Base-by-base conservation (phyloP, 2,113 vertebrate genomes). In the Coreoperca whiteheadi region DNA sequence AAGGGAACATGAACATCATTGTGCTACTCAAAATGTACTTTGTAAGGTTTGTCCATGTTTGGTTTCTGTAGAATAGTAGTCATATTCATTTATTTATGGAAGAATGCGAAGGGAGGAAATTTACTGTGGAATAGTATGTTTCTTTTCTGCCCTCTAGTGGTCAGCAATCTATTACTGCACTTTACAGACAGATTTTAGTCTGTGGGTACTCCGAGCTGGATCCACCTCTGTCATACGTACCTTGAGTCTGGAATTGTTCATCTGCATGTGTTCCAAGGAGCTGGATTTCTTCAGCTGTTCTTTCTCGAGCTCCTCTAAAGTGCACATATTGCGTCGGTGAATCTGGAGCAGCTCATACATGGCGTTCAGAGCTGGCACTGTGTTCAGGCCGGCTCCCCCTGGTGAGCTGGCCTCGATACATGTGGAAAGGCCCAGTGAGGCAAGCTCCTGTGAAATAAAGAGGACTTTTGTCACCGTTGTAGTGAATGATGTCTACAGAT, bases 261-360 rank as follows among this genome's bases (percentile, higher is more conserved):
- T 96, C 93, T 98, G 97, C 4, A 98, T 92, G 77, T 98, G 96
- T 60, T 98, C 97, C 95, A 99, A 94, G 82, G 97, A 96, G 80
- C 97, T 98, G 85, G 94, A 95, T 78, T 94, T 94, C 94, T 97
- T 99, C 66, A 98, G 87, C 76, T 98, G 97, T 57, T 97, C 97
- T 0, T 90, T 96, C 93, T 99, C 97, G 32, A 96, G 93, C 76
- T 97, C 97, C 91, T 99, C 97, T 87, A 97, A 94, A 83, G 92
- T 87, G 84, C 93, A 93, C 92, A 97, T 96, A 56, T 92, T 95
- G 69, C 96, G 97, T 70, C 95, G 94, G 68, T 98, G 96, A 90
- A 96, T 95, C 89, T 96, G 91, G 56, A 99, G 95, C 57, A 99
- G 92, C 83, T 98, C 97, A 63, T 98, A 97, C 82, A 97, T 95